Percentiles rank a stretch among this genome's conserved stretches.
These are phyloP conservation scores for Heterotis niloticus DNA, from an alignment of 2,113 vertebrate species.

Conservation along the genomic window DNA sequence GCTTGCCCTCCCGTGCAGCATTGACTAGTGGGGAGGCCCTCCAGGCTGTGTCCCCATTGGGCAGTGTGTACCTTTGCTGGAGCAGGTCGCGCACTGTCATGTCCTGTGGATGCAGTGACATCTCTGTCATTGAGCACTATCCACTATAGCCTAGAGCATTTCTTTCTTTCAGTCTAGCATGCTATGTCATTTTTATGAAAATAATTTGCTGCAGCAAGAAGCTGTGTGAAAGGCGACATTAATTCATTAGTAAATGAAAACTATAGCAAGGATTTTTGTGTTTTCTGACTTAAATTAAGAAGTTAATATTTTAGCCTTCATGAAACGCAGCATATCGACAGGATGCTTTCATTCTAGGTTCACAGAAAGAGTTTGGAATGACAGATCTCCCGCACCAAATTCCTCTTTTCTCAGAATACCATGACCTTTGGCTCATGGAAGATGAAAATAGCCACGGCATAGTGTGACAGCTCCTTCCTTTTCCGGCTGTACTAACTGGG, in stretches of 20 bases:
- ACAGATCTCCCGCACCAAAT: slow-evolving; percentile 48
- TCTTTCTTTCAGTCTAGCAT: no score
- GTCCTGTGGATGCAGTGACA: slow-evolving; percentile 64
- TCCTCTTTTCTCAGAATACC: slow-evolving; percentile 53
- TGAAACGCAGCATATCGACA: neutral
- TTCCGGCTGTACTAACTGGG: slow-evolving; percentile 55
- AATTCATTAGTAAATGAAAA: neutral
- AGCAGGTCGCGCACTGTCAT: slow-evolving; percentile 92
- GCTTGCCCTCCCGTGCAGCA: slow-evolving; percentile 84
- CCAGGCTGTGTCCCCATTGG: slow-evolving; percentile 94
- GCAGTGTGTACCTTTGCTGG: slow-evolving; percentile 89
- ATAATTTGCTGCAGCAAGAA: no score
- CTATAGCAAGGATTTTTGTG: neutral
- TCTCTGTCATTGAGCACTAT: neutral
- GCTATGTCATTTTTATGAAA: neutral
- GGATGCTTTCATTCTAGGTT: neutral
- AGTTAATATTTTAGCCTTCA: neutral
- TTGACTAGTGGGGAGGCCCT: slow-evolving; percentile 81
- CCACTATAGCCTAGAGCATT: no score
- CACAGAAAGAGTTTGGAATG: slow-evolving; percentile 41
- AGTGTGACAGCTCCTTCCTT: slow-evolving; percentile 57
- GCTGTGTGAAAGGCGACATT: neutral
- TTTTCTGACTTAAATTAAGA: neutral
- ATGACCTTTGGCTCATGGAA: slow-evolving; percentile 53
- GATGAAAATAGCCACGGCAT: slow-evolving; percentile 71